phyloP scores from a whole-genome alignment of 92 coral and sea anemone genomes.

The Epizoanthus fatuus region DNA sequence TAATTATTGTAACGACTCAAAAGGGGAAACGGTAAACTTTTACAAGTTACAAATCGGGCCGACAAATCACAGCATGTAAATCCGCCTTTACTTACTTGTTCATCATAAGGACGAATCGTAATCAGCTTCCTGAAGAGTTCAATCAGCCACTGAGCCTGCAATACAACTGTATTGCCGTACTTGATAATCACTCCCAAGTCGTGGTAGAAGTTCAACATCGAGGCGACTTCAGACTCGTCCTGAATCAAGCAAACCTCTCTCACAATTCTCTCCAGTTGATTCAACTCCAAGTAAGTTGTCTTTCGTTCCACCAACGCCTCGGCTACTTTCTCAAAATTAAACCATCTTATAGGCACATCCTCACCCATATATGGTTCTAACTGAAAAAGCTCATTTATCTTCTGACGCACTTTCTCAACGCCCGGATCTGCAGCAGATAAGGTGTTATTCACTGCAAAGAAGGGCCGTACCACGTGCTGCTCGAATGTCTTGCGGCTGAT shows the following conservation, averaged over 20 bases:
- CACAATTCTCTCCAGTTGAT: slow-evolving; percentile 71
- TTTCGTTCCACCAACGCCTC: slow-evolving; percentile 71
- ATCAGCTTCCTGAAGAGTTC: slow-evolving; percentile 55
- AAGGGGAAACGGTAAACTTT: too few species aligned
- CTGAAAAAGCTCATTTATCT: slow-evolving; percentile 69
- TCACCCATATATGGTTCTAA: slow-evolving; percentile 94
- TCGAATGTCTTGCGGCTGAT: slow-evolving; percentile 77
- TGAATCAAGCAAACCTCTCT: slow-evolving; percentile 49
- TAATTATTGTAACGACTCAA: too few species aligned
- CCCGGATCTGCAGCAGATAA: slow-evolving; percentile 74
- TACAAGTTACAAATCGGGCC: not conserved
- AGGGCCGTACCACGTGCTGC: slow-evolving; percentile 84
- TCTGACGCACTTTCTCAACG: slow-evolving; percentile 67
- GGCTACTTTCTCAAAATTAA: slow-evolving; percentile 83
- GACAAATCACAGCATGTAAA: not conserved
- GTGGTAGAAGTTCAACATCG: slow-evolving; percentile 56
- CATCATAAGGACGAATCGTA: slow-evolving; percentile 43
- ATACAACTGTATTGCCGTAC: slow-evolving; percentile 44
- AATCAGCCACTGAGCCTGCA: slow-evolving; percentile 61
- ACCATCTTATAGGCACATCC: slow-evolving; percentile 86
- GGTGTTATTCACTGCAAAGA: slow-evolving; percentile 79
- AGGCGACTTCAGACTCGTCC: slow-evolving; percentile 30
- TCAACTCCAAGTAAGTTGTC: slow-evolving; percentile 61
- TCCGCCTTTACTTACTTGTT: slow-evolving; percentile 14
- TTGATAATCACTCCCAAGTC: slow-evolving; percentile 54